phyloP scores from a whole-genome alignment of 2,888 invertebrate species.

The Pemphredon lugubris region DNA sequence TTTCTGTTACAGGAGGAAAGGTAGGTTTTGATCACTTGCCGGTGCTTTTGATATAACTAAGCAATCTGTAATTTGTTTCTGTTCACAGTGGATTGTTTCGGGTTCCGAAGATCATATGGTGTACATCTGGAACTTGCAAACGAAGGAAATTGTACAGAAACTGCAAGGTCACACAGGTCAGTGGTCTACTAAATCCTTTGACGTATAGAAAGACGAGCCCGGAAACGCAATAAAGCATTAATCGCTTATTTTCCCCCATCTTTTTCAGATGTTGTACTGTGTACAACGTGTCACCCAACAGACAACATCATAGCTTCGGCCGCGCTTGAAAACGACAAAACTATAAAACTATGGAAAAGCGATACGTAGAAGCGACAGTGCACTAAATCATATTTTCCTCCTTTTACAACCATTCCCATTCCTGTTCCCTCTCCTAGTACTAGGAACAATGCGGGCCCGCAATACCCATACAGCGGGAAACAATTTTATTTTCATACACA shows the following conservation, averaged over 20 bases:
- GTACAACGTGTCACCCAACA: conserved; percentile 99
- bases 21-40: conserved; percentile 81
- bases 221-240: no score
- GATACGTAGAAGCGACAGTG: conserved; percentile 90
- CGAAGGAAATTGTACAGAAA: conserved; percentile 99
- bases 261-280: conserved; percentile 90
- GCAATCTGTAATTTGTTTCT: conserved; percentile 19
- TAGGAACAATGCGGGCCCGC: no score
- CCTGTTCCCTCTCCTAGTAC: no score
- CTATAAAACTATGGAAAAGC: conserved; percentile 99
- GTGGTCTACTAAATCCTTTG: no score
- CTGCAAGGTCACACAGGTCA: conserved; percentile 97
- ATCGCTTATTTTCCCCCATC: no score
- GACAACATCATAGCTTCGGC: conserved; percentile 99
- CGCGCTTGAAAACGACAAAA: conserved; percentile 98
- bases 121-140: conserved; percentile 99
- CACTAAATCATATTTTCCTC: neutral
- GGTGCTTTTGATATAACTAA: neutral
- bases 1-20: conserved; percentile 99
- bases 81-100: conserved; percentile 97
- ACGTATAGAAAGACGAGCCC: neutral
- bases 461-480: no score
- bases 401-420: no score
- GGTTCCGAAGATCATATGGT: conserved; percentile 99
- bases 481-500: no score